Conservation (phyloP, 2,888 invertebrate genomes). For the Parnassius apollo region DNA sequence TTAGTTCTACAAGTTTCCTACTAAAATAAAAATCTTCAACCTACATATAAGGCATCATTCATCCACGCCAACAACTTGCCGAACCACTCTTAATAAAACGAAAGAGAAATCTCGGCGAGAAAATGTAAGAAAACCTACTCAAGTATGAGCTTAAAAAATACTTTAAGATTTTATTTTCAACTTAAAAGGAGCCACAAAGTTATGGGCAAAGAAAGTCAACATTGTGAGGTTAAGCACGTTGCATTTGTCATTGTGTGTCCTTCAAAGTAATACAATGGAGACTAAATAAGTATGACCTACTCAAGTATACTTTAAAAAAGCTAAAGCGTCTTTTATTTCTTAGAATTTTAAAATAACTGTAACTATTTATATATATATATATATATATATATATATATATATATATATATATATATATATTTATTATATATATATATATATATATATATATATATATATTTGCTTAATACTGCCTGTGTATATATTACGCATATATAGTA, state of each 20-base stretch:
- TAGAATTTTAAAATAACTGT: too few species aligned
- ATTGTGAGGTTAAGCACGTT: neutral
- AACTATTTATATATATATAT: too few species aligned
- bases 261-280: slow-evolving; percentile 17
- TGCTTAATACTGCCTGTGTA: too few species aligned
- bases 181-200: slow-evolving; percentile 23
- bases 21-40: too few species aligned
- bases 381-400: too few species aligned
- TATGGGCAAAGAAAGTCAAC: slow-evolving; percentile 43
- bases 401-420: too few species aligned
- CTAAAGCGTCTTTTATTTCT: too few species aligned
- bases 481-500: too few species aligned
- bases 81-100: slow-evolving; percentile 6
- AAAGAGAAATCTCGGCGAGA: slow-evolving; percentile 17
- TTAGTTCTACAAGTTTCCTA: neutral
- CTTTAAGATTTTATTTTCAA: slow-evolving; percentile 15
- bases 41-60: neutral
- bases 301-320: too few species aligned
- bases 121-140: slow-evolving; percentile 10
- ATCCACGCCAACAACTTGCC: neutral
- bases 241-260: slow-evolving; percentile 16
- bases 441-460: too few species aligned
- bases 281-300: neutral
- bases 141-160: slow-evolving; percentile 16
- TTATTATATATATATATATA: too few species aligned